Conservation (phyloP, 1,140 invertebrate species). For the Argopecten irradians region DNA sequence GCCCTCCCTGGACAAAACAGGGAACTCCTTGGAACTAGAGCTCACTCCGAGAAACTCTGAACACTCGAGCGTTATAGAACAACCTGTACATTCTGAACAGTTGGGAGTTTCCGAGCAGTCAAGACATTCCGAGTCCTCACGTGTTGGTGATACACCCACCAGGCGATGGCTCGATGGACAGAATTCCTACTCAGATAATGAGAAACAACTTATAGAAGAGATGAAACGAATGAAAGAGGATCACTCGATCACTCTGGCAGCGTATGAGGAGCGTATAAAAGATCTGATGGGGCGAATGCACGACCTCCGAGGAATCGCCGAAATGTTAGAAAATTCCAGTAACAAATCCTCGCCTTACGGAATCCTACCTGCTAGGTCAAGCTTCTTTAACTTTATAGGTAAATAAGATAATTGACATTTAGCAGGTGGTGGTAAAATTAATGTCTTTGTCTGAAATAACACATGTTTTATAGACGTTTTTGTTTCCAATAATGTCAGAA, state of each 20-base stretch:
- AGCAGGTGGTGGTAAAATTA: too few species aligned
- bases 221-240: constrained; percentile 74
- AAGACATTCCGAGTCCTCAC: constrained; percentile 33
- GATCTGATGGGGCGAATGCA: constrained; percentile 75
- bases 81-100: constrained; percentile 33
- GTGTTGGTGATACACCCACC: not conserved
- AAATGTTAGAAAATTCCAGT: constrained; percentile 74
- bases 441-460: too few species aligned
- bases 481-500: too few species aligned
- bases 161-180: constrained; percentile 58
- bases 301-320: constrained; percentile 71
- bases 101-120: constrained; percentile 27
- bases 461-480: too few species aligned
- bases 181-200: constrained; percentile 73
- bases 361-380: constrained; percentile 60
- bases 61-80: constrained; percentile 37
- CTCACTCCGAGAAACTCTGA: constrained; percentile 40
- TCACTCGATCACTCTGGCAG: constrained; percentile 67
- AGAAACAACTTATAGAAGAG: constrained; percentile 75
- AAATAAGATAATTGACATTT: constrained; percentile 46
- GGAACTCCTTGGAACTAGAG: constrained; percentile 52
- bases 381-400: constrained; percentile 67
- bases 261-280: constrained; percentile 73
- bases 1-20: constrained; percentile 40
- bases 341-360: constrained; percentile 71